Percentiles rank a stretch among this genome's conserved stretches.
These are phyloP conservation scores for Lochmaea crataegi DNA, from an alignment of 2,888 invertebrate genomes.

Conservation along the genomic window DNA sequence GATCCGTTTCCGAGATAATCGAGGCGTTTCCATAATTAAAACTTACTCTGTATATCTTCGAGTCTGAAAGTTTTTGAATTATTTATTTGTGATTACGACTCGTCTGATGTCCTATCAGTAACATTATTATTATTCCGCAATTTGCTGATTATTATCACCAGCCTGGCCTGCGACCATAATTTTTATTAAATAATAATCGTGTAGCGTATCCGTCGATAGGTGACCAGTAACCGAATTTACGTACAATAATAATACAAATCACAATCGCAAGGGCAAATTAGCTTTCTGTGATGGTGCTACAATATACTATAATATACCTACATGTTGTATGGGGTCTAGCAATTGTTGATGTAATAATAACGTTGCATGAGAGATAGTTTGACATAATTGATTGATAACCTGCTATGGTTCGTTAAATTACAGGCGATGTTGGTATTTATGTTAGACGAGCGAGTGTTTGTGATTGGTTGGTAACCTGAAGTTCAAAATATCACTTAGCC, in stretches of 20 bases:
- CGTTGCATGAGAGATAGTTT: slow-evolving; percentile 19
- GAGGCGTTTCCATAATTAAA: too few relatives aligned
- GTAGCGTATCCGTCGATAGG: background rate
- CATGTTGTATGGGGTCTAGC: slow-evolving; percentile 23
- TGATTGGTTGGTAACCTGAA: too few relatives aligned
- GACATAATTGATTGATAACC: slow-evolving; percentile 36
- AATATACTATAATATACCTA: slow-evolving; percentile 31
- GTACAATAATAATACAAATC: slow-evolving; percentile 27
- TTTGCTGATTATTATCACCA: background rate
- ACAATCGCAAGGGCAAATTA: slow-evolving; percentile 29
- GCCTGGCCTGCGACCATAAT: background rate
- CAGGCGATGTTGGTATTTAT: background rate
- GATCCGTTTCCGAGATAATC: too few relatives aligned
- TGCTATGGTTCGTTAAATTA: slow-evolving; percentile 19
- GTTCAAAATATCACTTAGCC: too few relatives aligned
- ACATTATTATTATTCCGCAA: too few relatives aligned
- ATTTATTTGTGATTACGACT: too few relatives aligned
- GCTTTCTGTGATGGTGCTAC: slow-evolving; percentile 9
- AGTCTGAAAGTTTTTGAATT: too few relatives aligned
- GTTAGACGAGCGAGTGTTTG: slow-evolving; percentile 3
- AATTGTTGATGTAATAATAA: slow-evolving; percentile 27
- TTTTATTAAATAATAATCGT: background rate
- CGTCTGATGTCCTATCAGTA: too few relatives aligned
- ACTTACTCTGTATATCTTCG: too few relatives aligned
- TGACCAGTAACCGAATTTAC: slow-evolving; percentile 24